A percentile compares a stretch with the other conserved stretches of the same genome.
These are phyloP conservation scores for Centropus unirufus DNA, from an alignment of 2,113 vertebrate genomes.

Conservation along the genomic window DNA sequence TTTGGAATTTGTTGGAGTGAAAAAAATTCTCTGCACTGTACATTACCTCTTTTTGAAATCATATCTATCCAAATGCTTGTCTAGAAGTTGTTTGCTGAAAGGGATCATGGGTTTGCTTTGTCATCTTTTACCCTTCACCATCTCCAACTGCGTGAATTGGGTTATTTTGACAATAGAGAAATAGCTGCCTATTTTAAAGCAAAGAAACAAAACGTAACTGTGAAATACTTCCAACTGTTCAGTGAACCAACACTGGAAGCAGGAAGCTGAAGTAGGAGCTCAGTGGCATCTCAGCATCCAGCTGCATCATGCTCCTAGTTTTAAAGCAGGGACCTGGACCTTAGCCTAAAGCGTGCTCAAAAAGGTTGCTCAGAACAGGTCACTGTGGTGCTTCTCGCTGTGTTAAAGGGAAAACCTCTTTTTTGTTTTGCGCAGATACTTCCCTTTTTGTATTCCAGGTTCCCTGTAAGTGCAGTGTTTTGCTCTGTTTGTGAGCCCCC, in stretches of 20 bases:
- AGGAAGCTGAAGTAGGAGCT: not conserved
- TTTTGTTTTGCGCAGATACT: not conserved
- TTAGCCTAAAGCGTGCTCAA: not conserved
- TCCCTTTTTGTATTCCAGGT: not conserved
- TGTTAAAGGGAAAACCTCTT: rapidly evolving
- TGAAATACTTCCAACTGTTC: rapidly evolving
- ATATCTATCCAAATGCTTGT: not conserved
- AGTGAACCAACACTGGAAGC: not conserved
- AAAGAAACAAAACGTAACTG: not conserved
- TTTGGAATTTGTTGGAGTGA: not conserved
- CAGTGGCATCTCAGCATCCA: not conserved
- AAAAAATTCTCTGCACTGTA: not conserved
- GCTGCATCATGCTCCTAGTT: rapidly evolving
- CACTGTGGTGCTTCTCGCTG: rapidly evolving
- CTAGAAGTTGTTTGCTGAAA: not conserved
- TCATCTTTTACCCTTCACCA: not conserved
- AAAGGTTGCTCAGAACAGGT: not conserved
- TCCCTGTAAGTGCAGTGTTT: not conserved
- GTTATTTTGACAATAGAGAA: not conserved
- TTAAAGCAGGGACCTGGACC: not conserved
- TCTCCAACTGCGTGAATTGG: not conserved
- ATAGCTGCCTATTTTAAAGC: not conserved
- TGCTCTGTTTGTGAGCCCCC: not conserved
- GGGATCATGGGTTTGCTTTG: not conserved
- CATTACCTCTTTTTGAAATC: not conserved